Evolutionary conservation across 1,140 invertebrate genomes (phyloP), one percentile per base, ranked within the genome.

Genomic region (Bombus fervidus): DNA sequence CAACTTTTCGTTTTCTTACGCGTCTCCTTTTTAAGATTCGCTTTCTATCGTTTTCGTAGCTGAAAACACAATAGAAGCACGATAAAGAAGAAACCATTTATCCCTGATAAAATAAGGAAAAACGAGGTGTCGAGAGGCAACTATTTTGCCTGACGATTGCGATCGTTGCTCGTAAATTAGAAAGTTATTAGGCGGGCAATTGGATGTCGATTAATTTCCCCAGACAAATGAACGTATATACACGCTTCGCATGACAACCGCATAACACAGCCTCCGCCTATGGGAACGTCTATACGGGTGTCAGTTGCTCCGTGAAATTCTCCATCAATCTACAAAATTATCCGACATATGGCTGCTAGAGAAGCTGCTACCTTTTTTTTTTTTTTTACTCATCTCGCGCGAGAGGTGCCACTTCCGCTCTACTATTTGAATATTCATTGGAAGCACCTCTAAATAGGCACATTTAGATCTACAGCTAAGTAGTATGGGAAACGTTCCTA

Each of bases 221-320:
- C 84, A 84, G 80, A 74, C 87, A 81, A 34, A 66, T 66, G 31
- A 88, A 83, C 85, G 87, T 22, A 91, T 82, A 68, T 64, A 73
- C 57, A 76, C 43, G 28, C 78, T 59, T 83, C 66, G 80, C 78
- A 80, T 59, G 68, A 43, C 82, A 81, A 69, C 82, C 75, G 72
- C 28, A 47, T 74, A 76, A 78, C 47, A 34, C 53, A 75, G 87
- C 47, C 74, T 62, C 47, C 62, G 22, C 13, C 37, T 81, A 79
- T 76, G 86, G 81, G 88, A 89, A 86, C 86, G 87, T 87, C 86
- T 87, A 91, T 90, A 89, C 83, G 86, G 89, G 91, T 92, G 93
- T 94, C 94, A 94, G 94, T 94, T 94, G 94, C 90, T 86, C 87
- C 92, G 91, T 93, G 92, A 94, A 94, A 94, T 93, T 90, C 85